Base-by-base conservation (phyloP, 2,888 invertebrate genomes). In the Odontocolon sp. region DNA sequence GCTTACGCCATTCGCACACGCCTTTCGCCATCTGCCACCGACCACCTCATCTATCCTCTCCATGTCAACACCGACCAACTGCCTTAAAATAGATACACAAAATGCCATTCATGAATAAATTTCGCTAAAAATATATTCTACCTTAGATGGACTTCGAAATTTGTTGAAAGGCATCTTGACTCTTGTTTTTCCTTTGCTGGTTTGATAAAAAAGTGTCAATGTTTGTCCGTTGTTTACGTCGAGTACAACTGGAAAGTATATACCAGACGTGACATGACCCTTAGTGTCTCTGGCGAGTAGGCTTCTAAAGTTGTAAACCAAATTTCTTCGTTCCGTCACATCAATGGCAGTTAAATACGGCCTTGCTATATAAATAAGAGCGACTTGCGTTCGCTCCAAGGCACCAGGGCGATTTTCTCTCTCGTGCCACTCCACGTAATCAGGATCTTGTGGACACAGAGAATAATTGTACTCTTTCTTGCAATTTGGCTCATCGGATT, bases 351-450 rank as follows among this genome's bases (percentile, higher is more conserved):
- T 95, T 81, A 95, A 91, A 88, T 96, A 97, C 3, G 96, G 94
- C 87, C 94, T 93, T 61, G 94, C 95, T 69, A 96, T 93, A 88
- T 96, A 97, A 80, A 98, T 93, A 59, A 97, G 92, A 33, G 95
- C 95, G 81, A 93, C 92, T 87, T 95, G 92, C 83, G 94, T 94
- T 85, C 90, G 88, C 81, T 91, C 91, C 85, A 91, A 91, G 82
- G 94, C 92, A 83, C 92, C 92, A 66, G 92, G 93, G 72, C 85
- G 85, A 74, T 94, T 96, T 88, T 96, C 96, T 71, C 94, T 92
- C 87, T 96, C 96, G 84, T 94, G 94, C 98, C 98, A 98, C 88
- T 96, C 94, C 73, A 98, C 94, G 87, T 96, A 97, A 89, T 94
- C 94, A 72, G 90, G 91, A 90, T 95, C 95, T 82, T 93, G 91